Evolutionary conservation across 1,140 invertebrate species (phyloP).

Genomic region (Temnothorax curvispinosus): DNA sequence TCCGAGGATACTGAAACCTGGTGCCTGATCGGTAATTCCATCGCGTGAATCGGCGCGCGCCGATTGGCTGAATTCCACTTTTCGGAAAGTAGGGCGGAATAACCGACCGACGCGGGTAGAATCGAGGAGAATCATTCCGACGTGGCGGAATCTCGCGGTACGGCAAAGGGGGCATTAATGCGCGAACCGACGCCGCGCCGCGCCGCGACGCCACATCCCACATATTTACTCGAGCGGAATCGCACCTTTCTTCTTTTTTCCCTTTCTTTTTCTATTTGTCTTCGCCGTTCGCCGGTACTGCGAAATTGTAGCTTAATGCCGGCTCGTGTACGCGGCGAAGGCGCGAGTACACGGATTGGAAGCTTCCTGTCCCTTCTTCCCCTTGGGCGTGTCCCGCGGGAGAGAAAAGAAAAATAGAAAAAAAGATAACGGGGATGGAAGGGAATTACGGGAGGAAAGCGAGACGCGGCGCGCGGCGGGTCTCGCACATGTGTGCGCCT

Average conservation of each 20-base stretch:
- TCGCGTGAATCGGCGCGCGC: slow-evolving; percentile 29
- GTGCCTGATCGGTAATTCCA: slow-evolving; percentile 25
- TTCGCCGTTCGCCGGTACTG: not conserved
- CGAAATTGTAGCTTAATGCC: slow-evolving; percentile 61
- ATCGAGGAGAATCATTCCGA: slow-evolving; percentile 22
- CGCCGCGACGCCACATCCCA: not conserved
- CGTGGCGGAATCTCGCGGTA: slow-evolving; percentile 10
- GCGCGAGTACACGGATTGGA: slow-evolving; percentile 47
- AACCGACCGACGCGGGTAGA: not conserved
- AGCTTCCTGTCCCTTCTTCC: slow-evolving; percentile 20
- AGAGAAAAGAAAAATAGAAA: not conserved
- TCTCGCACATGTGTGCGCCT: slow-evolving; percentile 64
- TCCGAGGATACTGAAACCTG: slow-evolving; percentile 1
- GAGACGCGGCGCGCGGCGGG: not conserved
- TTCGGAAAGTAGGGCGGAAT: slow-evolving; percentile 4
- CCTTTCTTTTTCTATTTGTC: slow-evolving; percentile 10
- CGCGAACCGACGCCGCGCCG: not conserved
- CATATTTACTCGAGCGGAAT: slow-evolving; percentile 59
- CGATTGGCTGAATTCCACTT: slow-evolving; percentile 33
- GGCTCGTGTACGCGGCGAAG: slow-evolving; percentile 12
- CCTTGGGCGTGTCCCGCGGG: slow-evolving; percentile 25
- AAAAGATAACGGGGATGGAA: not conserved
- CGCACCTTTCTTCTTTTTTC: not conserved
- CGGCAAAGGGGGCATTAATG: slow-evolving; percentile 38
- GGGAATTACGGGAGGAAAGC: not conserved